Evolutionary conservation across 2,113 vertebrate species (phyloP).

Genomic region (Rhodinocichla rosea): DNA sequence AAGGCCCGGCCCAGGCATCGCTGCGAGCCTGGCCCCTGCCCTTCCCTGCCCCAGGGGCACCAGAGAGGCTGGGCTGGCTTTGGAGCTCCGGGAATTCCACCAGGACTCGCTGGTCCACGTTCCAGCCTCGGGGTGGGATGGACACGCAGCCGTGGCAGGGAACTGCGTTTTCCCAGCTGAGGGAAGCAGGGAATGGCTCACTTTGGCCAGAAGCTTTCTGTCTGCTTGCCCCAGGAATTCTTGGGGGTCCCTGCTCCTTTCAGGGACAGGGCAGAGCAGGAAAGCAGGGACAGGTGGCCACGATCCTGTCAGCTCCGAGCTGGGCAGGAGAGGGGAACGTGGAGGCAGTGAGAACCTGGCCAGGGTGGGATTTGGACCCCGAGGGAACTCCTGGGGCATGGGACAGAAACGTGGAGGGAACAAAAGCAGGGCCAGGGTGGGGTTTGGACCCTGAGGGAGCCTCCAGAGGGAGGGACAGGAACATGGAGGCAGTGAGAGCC

Average conservation of each 20-base stretch:
- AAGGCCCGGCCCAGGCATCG: neutral
- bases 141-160: accelerated
- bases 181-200: neutral
- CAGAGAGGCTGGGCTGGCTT: neutral
- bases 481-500: no score
- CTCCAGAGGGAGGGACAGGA: no score
- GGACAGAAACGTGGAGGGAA: neutral
- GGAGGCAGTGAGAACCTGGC: accelerated
- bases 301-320: neutral
- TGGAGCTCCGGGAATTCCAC: accelerated
- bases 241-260: neutral
- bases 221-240: neutral
- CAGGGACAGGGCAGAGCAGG: neutral
- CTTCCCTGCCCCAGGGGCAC: neutral
- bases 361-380: no score
- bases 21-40: neutral
- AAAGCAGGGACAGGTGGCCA: neutral
- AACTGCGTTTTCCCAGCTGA: neutral
- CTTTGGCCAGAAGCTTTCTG: neutral
- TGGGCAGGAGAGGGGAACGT: neutral
- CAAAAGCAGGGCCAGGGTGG: accelerated
- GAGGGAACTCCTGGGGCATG: no score
- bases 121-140: accelerated
- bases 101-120: neutral
- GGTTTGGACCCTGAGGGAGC: no score